Base-by-base conservation (phyloP, 1,140 invertebrate genomes). In the Dolichoris vasculosae region DNA sequence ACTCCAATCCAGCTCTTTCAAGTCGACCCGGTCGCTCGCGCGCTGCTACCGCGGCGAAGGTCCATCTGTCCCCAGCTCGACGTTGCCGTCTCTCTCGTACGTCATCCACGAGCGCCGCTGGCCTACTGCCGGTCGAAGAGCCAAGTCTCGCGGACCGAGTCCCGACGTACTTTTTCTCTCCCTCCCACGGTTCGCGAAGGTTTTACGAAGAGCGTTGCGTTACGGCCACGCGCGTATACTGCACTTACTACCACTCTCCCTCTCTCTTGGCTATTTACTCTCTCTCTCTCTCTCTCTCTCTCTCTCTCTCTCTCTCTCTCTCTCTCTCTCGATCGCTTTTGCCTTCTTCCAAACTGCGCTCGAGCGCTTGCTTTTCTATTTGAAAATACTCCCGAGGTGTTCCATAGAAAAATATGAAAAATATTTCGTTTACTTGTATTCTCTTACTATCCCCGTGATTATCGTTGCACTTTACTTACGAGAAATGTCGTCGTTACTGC, bases 61-160 rank as follows among this genome's bases (percentile, higher is more conserved):
- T 85, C 79, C 78, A 76, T 82, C 13, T 71, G 15, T 4, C 6
- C 17, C 2, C 15, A 7, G 11, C 67, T 71, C 20, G 40, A 59
- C n/a, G 23, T 55, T 69, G 82, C 73, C 82, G 80, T 85, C 88
- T 88, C 75, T 40, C 43, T 11, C 46, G 87, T 87, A 88, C 89
- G 89, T 88, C 89, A 88, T 88, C 88, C 88, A 88, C 91, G 92
- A 92, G 89, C 88, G 92, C 90, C 89, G 91, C 90, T 93, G 91
- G 92, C 92, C 92, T 93, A 93, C 92, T 93, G 92, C 88, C 89
- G 89, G 64, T 77, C 87, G 86, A 83, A 71, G 75, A 38, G 75
- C 82, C 86, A 87, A 87, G 63, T 63, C 73, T 55, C 55, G 59
- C 30, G 35, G 30, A 80, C 43, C 79, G 48, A 32, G 59, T n/a